Percentiles rank a stretch among this genome's conserved stretches.
Conservation (phyloP, 2,797 vertebrate genomes). For the Mormyrus proboscirostris region DNA sequence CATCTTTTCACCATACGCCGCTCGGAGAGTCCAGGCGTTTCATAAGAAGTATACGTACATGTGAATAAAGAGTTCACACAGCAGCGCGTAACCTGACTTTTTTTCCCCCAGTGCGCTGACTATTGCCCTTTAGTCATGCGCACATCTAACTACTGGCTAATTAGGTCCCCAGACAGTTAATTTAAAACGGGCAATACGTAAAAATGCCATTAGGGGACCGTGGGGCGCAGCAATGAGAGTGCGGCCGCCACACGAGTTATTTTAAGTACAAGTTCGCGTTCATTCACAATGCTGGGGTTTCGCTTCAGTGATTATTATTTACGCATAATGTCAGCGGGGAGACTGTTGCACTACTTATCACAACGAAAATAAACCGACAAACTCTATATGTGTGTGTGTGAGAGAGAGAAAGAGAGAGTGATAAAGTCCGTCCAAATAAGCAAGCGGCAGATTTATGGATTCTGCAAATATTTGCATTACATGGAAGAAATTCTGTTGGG, state of each 20-base stretch:
- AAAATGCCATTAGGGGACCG: slow-evolving; percentile 23
- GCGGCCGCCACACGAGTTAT: neutral
- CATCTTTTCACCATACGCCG: neutral
- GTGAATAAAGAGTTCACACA: slow-evolving; percentile 14
- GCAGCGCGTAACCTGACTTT: neutral
- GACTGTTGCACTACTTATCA: neutral
- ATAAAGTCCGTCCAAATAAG: neutral
- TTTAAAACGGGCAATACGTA: slow-evolving; percentile 24
- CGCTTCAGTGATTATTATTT: neutral
- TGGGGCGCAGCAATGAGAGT: neutral
- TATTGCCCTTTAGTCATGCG: slow-evolving; percentile 8
- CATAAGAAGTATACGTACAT: neutral
- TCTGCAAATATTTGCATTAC: neutral
- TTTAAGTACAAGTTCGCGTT: neutral
- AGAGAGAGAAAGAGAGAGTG: neutral
- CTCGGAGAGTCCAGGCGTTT: neutral
- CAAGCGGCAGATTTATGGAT: neutral
- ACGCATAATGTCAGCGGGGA: neutral
- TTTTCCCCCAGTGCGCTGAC: neutral
- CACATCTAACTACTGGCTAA: slow-evolving; percentile 31
- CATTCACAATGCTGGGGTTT: neutral
- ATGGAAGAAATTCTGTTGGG: neutral
- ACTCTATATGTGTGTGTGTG: neutral
- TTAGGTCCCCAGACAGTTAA: slow-evolving; percentile 35
- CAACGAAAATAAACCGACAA: neutral